phyloP scores from a whole-genome alignment of 2,113 vertebrate species.

The Diadophis punctatus region DNA sequence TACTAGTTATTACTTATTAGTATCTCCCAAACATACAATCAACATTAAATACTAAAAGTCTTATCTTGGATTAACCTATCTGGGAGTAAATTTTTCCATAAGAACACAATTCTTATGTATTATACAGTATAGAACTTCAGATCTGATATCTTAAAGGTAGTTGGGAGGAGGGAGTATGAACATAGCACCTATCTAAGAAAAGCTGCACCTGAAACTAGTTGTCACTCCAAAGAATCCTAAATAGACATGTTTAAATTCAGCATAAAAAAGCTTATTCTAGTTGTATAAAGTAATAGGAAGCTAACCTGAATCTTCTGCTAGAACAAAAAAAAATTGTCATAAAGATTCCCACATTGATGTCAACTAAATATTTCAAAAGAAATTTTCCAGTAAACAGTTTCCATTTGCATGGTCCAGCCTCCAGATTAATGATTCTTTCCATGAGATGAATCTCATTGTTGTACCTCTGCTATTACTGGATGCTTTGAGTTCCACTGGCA shows the following conservation, averaged over 20 bases:
- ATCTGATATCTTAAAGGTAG: not conserved
- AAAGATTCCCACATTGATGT: not conserved
- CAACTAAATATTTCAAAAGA: not conserved
- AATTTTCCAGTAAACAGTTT: not conserved
- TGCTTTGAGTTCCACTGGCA: not conserved
- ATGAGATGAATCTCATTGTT: not conserved
- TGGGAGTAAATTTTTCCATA: not conserved
- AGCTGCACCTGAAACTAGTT: not conserved
- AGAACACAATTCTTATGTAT: not conserved
- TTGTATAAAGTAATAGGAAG: not conserved
- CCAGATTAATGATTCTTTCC: not conserved
- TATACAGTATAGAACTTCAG: not conserved
- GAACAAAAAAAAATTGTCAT: not conserved
- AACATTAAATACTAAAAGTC: not conserved
- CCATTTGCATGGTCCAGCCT: not conserved
- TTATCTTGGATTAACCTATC: not conserved
- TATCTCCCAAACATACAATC: not conserved
- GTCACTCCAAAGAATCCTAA: not conserved
- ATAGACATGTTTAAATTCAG: not conserved
- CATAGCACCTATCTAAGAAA: not conserved
- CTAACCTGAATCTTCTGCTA: not conserved
- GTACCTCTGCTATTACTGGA: not conserved
- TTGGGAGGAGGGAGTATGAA: not conserved
- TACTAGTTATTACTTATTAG: not conserved
- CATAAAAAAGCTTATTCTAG: not conserved